Conservation (phyloP, 2,797 vertebrate genomes). For the Acomys russatus region DNA sequence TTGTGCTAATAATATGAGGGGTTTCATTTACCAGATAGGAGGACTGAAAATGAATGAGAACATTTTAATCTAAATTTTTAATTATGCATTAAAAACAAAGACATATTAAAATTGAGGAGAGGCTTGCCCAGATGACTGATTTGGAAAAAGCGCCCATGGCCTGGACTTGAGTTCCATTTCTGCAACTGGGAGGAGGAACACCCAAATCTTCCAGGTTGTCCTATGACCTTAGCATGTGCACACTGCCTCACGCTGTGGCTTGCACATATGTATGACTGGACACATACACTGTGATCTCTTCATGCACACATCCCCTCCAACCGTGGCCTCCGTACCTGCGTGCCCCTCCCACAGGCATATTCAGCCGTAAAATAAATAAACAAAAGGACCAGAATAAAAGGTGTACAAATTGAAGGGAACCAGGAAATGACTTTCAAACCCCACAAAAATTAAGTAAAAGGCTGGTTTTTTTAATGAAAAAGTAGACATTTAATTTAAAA, state of each 20-base stretch:
- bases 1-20: constrained; percentile 75
- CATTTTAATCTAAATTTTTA: constrained; percentile 88
- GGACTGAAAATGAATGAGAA: constrained; percentile 63
- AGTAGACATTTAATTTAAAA: background rate
- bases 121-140: background rate
- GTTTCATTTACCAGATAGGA: constrained; percentile 65
- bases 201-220: background rate
- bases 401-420: background rate
- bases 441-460: constrained; percentile 71
- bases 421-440: constrained; percentile 79
- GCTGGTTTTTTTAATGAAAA: background rate
- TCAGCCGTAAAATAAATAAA: background rate
- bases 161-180: background rate
- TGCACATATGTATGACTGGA: background rate
- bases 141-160: background rate
- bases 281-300: background rate
- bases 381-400: background rate
- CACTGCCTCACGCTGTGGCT: background rate
- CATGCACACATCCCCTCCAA: background rate
- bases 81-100: constrained; percentile 82
- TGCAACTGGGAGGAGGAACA: background rate
- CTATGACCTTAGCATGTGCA: background rate
- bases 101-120: background rate
- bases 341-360: background rate
- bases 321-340: background rate